Conservation (phyloP, 1,140 invertebrate genomes). For the Drosophila pandora region DNA sequence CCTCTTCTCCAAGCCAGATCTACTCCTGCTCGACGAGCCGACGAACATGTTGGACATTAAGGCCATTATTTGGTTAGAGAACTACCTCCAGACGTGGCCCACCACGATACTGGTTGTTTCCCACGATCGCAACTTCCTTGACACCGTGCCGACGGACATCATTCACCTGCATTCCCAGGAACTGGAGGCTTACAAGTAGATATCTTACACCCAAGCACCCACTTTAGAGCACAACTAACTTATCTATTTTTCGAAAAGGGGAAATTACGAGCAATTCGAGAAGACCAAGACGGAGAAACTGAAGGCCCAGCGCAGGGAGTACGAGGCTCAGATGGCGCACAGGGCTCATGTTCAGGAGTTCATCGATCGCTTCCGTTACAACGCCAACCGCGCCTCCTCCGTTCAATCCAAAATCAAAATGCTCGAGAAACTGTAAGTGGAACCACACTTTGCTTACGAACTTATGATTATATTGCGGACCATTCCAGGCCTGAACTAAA, state of each 20-base stretch:
- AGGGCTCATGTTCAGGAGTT: slow-evolving; percentile 98
- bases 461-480: slow-evolving; percentile 4
- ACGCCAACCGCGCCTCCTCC: slow-evolving; percentile 98
- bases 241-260: slow-evolving; percentile 84
- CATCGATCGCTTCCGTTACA: slow-evolving; percentile 99
- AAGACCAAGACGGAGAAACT: slow-evolving; percentile 97
- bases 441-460: background rate
- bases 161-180: slow-evolving; percentile 95
- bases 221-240: background rate
- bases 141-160: slow-evolving; percentile 98
- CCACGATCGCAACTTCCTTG: slow-evolving; percentile 98
- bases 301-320: slow-evolving; percentile 98
- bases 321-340: slow-evolving; percentile 98
- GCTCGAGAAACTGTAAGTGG: slow-evolving; percentile 97
- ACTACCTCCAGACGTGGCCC: slow-evolving; percentile 98
- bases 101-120: slow-evolving; percentile 98
- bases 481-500: slow-evolving; percentile 94
- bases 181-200: slow-evolving; percentile 93
- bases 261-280: slow-evolving; percentile 98
- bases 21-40: slow-evolving; percentile 94
- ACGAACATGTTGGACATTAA: slow-evolving; percentile 99
- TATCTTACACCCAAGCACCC: background rate
- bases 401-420: slow-evolving; percentile 99
- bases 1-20: slow-evolving; percentile 95
- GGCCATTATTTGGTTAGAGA: slow-evolving; percentile 99